phyloP scores from a whole-genome alignment of 2,113 vertebrate species.

The Pavo muticus region DNA sequence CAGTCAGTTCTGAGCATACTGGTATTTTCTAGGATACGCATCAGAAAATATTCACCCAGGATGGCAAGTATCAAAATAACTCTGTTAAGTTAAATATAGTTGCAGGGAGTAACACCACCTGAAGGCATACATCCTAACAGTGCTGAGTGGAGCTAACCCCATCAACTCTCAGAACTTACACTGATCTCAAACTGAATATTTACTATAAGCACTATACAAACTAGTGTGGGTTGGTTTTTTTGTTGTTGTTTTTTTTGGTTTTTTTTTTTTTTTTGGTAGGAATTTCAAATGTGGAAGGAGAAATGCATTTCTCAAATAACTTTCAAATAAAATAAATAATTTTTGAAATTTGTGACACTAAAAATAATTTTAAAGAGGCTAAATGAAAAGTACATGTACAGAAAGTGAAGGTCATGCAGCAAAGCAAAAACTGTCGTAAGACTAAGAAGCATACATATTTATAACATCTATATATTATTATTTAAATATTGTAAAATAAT shows the following conservation, averaged over 20 bases:
- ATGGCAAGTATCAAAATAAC: background rate
- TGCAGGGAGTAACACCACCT: constrained; percentile 8
- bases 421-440: background rate
- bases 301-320: background rate
- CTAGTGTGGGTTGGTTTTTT: rapidly evolving
- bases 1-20: background rate
- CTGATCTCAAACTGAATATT: background rate
- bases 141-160: background rate
- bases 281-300: background rate
- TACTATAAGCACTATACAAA: background rate
- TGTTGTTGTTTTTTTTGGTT: background rate
- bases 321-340: background rate
- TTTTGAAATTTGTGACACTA: background rate
- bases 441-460: background rate
- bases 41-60: background rate
- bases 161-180: background rate
- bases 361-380: background rate
- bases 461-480: background rate
- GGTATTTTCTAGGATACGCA: background rate
- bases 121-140: background rate
- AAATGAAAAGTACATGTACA: background rate
- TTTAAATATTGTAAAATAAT: constrained; percentile 5
- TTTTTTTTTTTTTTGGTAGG: background rate
- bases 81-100: background rate
- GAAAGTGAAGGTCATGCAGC: background rate